Conservation (phyloP, 1,140 invertebrate genomes). For the Physella acuta region DNA sequence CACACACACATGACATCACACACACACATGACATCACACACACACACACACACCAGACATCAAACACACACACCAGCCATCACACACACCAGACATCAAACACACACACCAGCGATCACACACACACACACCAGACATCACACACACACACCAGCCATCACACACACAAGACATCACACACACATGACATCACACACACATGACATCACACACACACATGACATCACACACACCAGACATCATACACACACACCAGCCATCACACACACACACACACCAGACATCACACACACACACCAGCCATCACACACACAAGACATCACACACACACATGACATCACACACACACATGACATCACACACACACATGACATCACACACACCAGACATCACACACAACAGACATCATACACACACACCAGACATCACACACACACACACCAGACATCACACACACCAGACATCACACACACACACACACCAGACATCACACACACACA, state of each 20-base stretch:
- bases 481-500: background rate
- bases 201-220: too few species aligned
- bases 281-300: background rate
- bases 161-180: background rate
- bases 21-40: background rate
- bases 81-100: background rate
- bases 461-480: background rate
- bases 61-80: too few species aligned
- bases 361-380: background rate
- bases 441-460: too few species aligned
- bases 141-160: background rate
- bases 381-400: background rate
- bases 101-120: background rate
- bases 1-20: background rate
- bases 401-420: background rate
- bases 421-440: background rate
- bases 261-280: too few species aligned
- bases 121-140: background rate
- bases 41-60: too few species aligned
- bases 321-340: background rate
- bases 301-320: background rate
- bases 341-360: background rate
- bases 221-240: background rate
- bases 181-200: too few species aligned
- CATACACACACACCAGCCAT: background rate